Percentiles rank a stretch among this genome's conserved stretches.
phyloP scores from a whole-genome alignment of 2,113 vertebrate species.

The Tachysurus vachellii region DNA sequence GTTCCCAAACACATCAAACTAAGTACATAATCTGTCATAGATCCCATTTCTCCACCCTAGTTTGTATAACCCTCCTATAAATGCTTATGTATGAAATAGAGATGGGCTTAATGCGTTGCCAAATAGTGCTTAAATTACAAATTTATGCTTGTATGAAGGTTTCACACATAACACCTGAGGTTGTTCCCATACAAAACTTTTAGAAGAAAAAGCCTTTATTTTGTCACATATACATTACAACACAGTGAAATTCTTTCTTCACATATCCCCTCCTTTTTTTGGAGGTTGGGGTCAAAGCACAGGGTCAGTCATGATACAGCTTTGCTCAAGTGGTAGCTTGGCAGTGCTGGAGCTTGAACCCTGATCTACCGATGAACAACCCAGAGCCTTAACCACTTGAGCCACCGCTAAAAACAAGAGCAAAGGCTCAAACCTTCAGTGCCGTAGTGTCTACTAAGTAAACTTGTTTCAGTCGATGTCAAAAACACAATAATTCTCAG shows the following conservation, averaged over 20 bases:
- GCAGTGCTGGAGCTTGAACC: no score
- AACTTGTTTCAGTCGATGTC: background rate
- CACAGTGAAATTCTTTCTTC: no score
- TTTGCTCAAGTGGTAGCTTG: no score
- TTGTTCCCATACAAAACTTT: background rate
- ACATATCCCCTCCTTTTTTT: no score
- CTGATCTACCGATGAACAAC: no score
- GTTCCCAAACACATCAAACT: background rate
- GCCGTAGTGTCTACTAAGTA: background rate
- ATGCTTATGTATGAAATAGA: background rate
- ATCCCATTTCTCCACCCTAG: background rate
- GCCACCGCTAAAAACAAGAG: background rate
- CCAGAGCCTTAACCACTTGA: no score
- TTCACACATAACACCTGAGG: background rate
- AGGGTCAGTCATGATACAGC: no score
- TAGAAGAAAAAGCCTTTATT: no score
- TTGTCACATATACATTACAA: no score
- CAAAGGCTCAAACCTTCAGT: background rate
- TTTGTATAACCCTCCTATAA: background rate
- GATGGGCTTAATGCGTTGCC: background rate
- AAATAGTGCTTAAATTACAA: background rate
- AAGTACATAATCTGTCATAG: background rate
- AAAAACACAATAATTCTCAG: background rate
- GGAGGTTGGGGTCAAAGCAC: no score
- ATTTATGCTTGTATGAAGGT: background rate